Evolutionary conservation across 2,888 invertebrate genomes (phyloP).

Genomic region (Empis livida): DNA sequence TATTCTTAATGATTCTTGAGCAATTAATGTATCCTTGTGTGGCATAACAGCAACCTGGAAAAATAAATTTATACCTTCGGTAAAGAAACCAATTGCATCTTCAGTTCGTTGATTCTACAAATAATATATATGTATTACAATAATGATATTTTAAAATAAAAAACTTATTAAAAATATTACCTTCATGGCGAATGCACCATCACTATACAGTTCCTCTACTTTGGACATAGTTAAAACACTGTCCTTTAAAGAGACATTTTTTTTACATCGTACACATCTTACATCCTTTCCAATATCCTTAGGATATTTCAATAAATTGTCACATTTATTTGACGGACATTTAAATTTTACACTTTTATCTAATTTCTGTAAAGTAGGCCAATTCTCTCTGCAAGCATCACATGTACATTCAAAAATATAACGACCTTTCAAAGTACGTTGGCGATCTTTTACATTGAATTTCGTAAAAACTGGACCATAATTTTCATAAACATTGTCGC

Average conservation of each 20-base stretch:
- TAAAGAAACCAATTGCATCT: constrained; percentile 43
- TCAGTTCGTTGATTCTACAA: constrained; percentile 37
- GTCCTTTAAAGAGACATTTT: constrained; percentile 37
- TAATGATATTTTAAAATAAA: not conserved
- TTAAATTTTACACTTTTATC: constrained; percentile 34
- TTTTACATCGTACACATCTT: constrained; percentile 41
- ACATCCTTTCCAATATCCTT: constrained; percentile 33
- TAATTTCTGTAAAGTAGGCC: constrained; percentile 55
- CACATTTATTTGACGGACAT: constrained; percentile 40
- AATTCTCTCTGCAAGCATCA: constrained; percentile 56
- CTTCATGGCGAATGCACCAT: constrained; percentile 34
- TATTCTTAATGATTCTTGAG: constrained; percentile 54
- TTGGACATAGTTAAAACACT: constrained; percentile 33
- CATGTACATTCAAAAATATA: constrained; percentile 73
- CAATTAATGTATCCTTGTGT: constrained; percentile 52
- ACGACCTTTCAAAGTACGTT: constrained; percentile 50
- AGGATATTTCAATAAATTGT: constrained; percentile 37
- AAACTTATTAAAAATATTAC: constrained; percentile 9
- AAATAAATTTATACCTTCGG: constrained; percentile 46
- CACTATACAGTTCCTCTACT: constrained; percentile 39
- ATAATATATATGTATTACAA: not conserved
- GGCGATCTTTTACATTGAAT: constrained; percentile 42
- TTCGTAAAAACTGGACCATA: constrained; percentile 69
- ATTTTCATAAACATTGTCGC: constrained; percentile 65
- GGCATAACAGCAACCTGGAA: constrained; percentile 50